Conservation (phyloP, 30 jellyfish, hydroid and myxozoan species). For the Sanderia malayensis region DNA sequence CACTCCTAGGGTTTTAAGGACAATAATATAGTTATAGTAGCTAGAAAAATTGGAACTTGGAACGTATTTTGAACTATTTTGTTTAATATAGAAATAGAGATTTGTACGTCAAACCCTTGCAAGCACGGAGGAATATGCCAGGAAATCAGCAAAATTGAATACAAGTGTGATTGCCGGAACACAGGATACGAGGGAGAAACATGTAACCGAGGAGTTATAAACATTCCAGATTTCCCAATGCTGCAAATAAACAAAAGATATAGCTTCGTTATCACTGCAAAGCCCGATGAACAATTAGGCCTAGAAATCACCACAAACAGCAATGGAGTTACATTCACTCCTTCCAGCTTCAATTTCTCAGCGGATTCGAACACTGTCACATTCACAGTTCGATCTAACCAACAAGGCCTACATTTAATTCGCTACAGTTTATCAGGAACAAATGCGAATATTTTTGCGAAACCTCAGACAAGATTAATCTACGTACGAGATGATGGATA, state of each 20-base stretch:
- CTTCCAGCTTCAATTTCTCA: slow-evolving; percentile 26
- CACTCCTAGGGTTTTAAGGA: too few relatives aligned
- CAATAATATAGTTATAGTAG: too few relatives aligned
- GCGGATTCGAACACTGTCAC: not conserved
- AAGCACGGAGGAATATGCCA: slow-evolving; percentile 48
- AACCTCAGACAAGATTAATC: slow-evolving; percentile 25
- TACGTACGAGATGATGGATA: not conserved
- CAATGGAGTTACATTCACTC: not conserved
- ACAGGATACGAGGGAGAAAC: slow-evolving; percentile 54
- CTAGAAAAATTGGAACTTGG: too few relatives aligned
- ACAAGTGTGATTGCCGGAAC: slow-evolving; percentile 35
- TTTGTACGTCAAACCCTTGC: slow-evolving; percentile 71
- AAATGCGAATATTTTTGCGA: slow-evolving; percentile 22
- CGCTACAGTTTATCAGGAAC: slow-evolving; percentile 15
- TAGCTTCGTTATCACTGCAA: slow-evolving; percentile 36
- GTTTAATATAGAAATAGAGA: slow-evolving; percentile 37
- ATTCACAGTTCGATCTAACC: slow-evolving; percentile 14
- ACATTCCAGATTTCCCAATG: slow-evolving; percentile 36
- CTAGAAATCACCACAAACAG: slow-evolving; percentile 11
- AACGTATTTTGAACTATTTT: too few relatives aligned
- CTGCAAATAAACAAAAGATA: not conserved
- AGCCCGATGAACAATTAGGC: slow-evolving; percentile 27
- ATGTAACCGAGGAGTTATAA: slow-evolving; percentile 46
- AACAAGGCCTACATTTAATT: slow-evolving; percentile 21
- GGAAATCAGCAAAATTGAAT: not conserved